Conservation (phyloP, 2,113 vertebrate genomes). For the Orthochromis indermauri region DNA sequence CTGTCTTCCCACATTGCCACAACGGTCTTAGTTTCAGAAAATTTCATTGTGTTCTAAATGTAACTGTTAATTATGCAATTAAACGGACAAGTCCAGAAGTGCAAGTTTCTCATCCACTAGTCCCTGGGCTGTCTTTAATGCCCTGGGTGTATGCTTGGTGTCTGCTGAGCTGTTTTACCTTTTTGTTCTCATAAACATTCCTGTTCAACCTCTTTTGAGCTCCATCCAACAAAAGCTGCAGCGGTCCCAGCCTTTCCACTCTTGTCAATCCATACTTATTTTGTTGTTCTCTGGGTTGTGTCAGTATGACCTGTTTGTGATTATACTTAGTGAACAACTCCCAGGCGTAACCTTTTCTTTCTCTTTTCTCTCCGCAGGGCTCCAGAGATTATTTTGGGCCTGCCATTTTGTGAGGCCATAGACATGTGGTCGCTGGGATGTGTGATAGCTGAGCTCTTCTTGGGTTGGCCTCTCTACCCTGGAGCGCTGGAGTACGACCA, state of each 20-base stretch:
- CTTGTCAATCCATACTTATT: not conserved
- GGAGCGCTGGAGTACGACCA: constrained; percentile 98
- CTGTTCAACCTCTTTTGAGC: not conserved
- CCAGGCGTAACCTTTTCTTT: not conserved
- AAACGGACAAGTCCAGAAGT: not conserved
- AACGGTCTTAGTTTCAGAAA: not conserved
- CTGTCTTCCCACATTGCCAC: not conserved
- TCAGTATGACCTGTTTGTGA: not conserved
- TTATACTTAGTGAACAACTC: not conserved
- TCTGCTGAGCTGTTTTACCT: not conserved
- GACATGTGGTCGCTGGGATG: constrained; percentile 99
- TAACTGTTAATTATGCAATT: not conserved
- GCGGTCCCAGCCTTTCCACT: not conserved
- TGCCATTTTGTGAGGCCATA: constrained; percentile 97
- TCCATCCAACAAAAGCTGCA: not conserved
- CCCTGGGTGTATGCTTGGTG: not conserved
- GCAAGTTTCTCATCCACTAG: not conserved
- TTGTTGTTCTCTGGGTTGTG: not conserved
- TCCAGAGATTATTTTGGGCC: constrained; percentile 97
- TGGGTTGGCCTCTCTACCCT: constrained; percentile 96
- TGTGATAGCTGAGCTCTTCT: constrained; percentile 94
- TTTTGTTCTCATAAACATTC: not conserved
- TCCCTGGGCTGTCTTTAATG: not conserved
- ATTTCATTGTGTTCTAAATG: not conserved
- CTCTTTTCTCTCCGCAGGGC: constrained; percentile 75